Conservation (phyloP, 2,888 invertebrate genomes). For the Nomada hirtipes region DNA sequence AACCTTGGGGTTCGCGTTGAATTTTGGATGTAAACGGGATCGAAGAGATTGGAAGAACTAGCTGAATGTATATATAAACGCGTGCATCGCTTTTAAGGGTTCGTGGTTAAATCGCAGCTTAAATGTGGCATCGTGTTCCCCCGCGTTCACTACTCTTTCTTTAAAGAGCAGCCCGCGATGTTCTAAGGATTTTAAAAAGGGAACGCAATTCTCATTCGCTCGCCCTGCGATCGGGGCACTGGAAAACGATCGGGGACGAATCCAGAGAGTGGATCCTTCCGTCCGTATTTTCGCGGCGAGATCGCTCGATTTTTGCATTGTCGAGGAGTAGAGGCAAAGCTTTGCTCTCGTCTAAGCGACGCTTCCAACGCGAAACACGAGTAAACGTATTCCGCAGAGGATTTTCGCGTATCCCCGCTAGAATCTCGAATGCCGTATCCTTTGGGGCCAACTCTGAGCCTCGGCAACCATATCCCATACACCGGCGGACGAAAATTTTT, state of each 20-base stretch:
- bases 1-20: not conserved
- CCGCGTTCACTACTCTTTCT: too few species aligned
- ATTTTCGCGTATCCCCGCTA: not conserved
- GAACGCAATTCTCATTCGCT: too few species aligned
- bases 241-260: not conserved
- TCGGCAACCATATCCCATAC: slow-evolving; percentile 23
- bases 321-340: not conserved
- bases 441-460: slow-evolving; percentile 35
- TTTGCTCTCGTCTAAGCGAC: not conserved
- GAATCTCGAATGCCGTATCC: slow-evolving; percentile 35
- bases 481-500: slow-evolving; percentile 46
- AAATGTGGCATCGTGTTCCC: too few species aligned
- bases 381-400: slow-evolving; percentile 25
- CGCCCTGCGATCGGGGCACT: not conserved
- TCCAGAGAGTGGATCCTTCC: not conserved
- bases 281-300: not conserved
- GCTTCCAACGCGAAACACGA: slow-evolving; percentile 10
- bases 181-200: too few species aligned
- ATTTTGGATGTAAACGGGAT: not conserved
- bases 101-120: too few species aligned
- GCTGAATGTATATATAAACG: too few species aligned
- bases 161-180: too few species aligned
- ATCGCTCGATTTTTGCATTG: not conserved
- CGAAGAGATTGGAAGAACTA: too few species aligned
- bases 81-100: too few species aligned